Evolutionary conservation across 2,113 vertebrate species (phyloP), one percentile per base, ranked within the genome.

Genomic region (Thermophis baileyi): DNA sequence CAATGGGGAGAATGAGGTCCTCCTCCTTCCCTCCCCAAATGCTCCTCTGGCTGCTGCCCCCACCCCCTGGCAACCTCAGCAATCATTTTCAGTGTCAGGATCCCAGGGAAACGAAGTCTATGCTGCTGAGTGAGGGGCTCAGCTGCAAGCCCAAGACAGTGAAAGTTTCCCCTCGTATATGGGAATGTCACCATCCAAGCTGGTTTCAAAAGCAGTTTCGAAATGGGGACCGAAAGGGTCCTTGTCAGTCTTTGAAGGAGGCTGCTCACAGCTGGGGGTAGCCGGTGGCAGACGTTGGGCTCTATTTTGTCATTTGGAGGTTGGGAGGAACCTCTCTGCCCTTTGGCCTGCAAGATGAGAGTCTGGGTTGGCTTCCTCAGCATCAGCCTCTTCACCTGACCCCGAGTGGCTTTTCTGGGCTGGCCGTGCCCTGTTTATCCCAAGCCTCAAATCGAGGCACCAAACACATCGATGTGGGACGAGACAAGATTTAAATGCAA

Each of bases 301-400:
- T 60, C 57, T 30, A 9, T 8, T 60, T 60, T 25, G 2, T n/a
- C 60, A n/a, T 60, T 30, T 1, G 5, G 60, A 69, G 60, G 30
- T 60, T 60, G 25, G 55, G 25, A 60, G 55, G 55, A 9, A 27
- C 24, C 35, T 16, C 35, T 35, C 74, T 35, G n/a, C 22, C 2
- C 55, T 40, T 18, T n/a, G 20, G 18, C 74, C 40, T 18, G 14
- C 74, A 85, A 22, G 35, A 85, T 25, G 25, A 86, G 40, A 9
- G 0, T 86, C 85, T 30, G n/a, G 10, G 0, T 0, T 0, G 63
- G n/a, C 20, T 46, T 85, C 44, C 44, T 22, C 44, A 12, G 44
- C 40, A 85, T 44, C 35, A 9, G 8, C 18, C 12, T 60, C 25
- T 47, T 20, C 22, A 25, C 49, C 40, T 60, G 89, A 46, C 10